phyloP scores from a whole-genome alignment of 2,113 vertebrate genomes.

The Misgurnus anguillicaudatus region DNA sequence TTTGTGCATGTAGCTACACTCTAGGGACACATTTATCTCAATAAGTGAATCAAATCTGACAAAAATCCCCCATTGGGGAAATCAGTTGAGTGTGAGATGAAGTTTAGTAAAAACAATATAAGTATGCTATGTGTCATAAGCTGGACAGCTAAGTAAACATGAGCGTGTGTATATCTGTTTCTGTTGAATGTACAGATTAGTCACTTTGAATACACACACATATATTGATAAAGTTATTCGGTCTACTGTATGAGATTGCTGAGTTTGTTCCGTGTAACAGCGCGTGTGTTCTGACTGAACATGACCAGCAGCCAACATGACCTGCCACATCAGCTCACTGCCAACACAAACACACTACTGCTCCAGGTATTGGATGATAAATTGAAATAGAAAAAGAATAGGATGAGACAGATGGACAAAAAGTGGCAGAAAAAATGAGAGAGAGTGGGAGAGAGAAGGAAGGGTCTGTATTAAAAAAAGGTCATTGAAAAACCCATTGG shows the following conservation, averaged over 20 bases:
- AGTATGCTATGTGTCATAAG: no score
- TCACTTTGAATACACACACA: no score
- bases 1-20: no score
- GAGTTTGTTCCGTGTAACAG: neutral
- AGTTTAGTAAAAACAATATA: no score
- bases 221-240: neutral
- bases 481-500: conserved; percentile 11
- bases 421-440: conserved; percentile 25
- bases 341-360: conserved; percentile 22
- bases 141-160: no score
- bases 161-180: no score
- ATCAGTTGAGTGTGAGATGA: no score
- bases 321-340: conserved; percentile 35
- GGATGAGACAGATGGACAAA: neutral
- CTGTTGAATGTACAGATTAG: no score
- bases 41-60: no score
- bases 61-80: no score
- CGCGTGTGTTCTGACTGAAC: conserved; percentile 42
- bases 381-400: neutral
- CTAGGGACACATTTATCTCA: no score
- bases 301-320: conserved; percentile 34
- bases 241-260: neutral
- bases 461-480: neutral
- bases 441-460: neutral
- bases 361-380: conserved; percentile 1